These are phyloP conservation scores for Dynastes tityus DNA, from an alignment of 2,888 invertebrate species.

Conservation along the genomic window DNA sequence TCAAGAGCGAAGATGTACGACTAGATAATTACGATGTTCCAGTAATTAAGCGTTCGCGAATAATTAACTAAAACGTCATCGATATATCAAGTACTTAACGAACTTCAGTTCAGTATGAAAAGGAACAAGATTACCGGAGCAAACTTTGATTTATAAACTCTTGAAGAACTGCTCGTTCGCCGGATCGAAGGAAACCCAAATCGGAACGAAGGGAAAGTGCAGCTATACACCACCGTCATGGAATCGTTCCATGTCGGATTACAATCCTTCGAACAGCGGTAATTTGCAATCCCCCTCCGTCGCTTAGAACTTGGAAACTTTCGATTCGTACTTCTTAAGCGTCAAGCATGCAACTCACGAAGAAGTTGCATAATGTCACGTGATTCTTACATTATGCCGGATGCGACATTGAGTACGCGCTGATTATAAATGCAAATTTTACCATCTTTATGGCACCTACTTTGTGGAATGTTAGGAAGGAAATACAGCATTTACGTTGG, in stretches of 20 bases:
- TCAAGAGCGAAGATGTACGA: slow-evolving; percentile 64
- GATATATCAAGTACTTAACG: slow-evolving; percentile 65
- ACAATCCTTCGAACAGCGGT: slow-evolving; percentile 9
- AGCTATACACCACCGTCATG: too few relatives aligned
- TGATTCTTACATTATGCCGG: background rate
- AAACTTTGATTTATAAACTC: background rate
- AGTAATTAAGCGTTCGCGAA: slow-evolving; percentile 67
- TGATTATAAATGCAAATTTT: background rate
- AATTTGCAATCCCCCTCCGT: slow-evolving; percentile 7
- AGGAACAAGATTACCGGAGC: background rate
- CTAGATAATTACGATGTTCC: slow-evolving; percentile 67
- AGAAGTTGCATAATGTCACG: background rate
- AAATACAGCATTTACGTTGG: too few relatives aligned
- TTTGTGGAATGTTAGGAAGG: too few relatives aligned
- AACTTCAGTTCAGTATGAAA: background rate
- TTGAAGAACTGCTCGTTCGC: background rate
- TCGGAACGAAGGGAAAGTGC: background rate
- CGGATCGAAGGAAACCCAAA: slow-evolving; percentile 24
- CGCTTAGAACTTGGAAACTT: slow-evolving; percentile 8
- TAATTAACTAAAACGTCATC: slow-evolving; percentile 67
- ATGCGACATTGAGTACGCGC: background rate
- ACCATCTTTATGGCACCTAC: background rate
- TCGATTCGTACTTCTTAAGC: slow-evolving; percentile 17
- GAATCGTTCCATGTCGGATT: slow-evolving; percentile 25
- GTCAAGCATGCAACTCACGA: background rate